These are phyloP conservation scores for Keiferia lycopersicella DNA, from an alignment of 2,888 invertebrate genomes.

Conservation along the genomic window DNA sequence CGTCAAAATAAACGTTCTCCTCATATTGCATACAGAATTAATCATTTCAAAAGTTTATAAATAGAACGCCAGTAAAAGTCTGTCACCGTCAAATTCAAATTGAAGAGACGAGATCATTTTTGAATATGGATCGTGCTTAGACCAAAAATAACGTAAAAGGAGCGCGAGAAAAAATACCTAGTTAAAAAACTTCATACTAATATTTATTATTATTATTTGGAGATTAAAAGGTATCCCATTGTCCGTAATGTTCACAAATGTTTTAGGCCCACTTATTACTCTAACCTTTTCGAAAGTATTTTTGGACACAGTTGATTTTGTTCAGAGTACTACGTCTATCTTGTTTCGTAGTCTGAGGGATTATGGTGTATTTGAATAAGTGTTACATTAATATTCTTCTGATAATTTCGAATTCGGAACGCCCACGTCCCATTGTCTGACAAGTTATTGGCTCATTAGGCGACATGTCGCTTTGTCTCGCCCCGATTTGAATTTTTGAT, in stretches of 20 bases:
- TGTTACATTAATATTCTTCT: conserved; percentile 80
- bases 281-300: no score
- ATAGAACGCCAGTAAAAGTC: conserved; percentile 55
- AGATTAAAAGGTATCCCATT: no score
- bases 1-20: not conserved
- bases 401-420: conserved; percentile 75
- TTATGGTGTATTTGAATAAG: conserved; percentile 74
- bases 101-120: conserved; percentile 70
- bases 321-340: no score
- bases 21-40: not conserved
- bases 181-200: no score
- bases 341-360: no score
- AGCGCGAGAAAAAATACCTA: no score
- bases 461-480: conserved; percentile 70
- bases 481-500: conserved; percentile 76
- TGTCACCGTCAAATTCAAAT: conserved; percentile 71
- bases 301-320: no score
- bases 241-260: no score
- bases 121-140: conserved; percentile 67
- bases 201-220: no score
- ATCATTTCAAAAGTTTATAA: conserved; percentile 47
- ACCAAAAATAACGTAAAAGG: no score
- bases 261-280: no score
- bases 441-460: conserved; percentile 80
- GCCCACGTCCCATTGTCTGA: conserved; percentile 78